Base-by-base conservation (phyloP, 64 coral and sea anemone species). In the Acropora tenuis region DNA sequence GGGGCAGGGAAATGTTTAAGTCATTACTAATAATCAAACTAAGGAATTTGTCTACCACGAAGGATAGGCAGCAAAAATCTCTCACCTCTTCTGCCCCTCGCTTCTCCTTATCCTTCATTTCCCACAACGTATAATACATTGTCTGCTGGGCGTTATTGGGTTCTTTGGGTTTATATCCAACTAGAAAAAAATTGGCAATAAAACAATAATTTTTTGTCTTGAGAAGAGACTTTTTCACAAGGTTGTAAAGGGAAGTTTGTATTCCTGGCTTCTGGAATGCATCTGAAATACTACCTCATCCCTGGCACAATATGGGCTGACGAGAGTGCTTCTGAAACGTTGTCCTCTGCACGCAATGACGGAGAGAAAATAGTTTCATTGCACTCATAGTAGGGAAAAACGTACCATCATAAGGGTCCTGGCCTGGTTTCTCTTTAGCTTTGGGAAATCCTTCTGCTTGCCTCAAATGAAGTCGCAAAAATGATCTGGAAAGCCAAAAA, bases 41-140 rank as follows among this genome's bases (percentile, higher is more conserved):
- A 30, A 30, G 30, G 30, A 30, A 30, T 30, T 30, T 30, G 30
- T 30, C 30, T 30, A 30, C 30, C 30, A 30, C 30, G 30, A 30
- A 30, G 30, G 30, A 30, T 30, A 30, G 30, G 30, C 30, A 30
- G 11, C 18, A 77, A 18, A 47, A 73, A 12, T 40, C 17, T n/a
- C 73, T 59, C 82, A 97, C 95, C 95, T 91, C 88, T 78, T 97
- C 92, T 77, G 88, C 77, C 55, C 95, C 95, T 43, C 88, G 89
- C 83, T 94, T 97, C 49, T 94, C 81, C 81, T 88, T 81, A 82
- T 97, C 91, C 82, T 97, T 97, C 52, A 88, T 97, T 88, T 97
- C 92, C 77, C 90, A 93, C 45, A 97, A 78, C 16, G 95, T 97
- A 53, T 94, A 97, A 88, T 97, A 97, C 95, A 97, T 97, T 78